Conservation (phyloP, 1,140 invertebrate genomes). For the Penaeus indicus region DNA sequence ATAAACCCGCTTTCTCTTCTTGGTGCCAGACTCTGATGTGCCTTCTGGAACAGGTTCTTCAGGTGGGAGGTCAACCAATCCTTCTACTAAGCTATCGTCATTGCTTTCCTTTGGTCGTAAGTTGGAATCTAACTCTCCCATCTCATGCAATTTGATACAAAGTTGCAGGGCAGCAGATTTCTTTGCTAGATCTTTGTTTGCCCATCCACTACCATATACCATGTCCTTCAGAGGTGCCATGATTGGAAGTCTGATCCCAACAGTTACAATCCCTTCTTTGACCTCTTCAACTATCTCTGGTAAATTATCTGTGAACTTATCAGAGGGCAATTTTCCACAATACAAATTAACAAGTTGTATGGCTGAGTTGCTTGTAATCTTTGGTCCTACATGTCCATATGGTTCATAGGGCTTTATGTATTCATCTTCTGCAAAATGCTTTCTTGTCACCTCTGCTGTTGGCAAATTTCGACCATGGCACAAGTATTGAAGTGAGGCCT, state of each 20-base stretch:
- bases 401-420: constrained; percentile 41
- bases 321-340: constrained; percentile 64
- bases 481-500: constrained; percentile 9
- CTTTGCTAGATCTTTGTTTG: constrained; percentile 59
- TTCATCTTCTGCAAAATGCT: constrained; percentile 54
- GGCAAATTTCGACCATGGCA: constrained; percentile 57
- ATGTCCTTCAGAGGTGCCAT: constrained; percentile 39
- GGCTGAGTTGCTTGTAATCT: constrained; percentile 59
- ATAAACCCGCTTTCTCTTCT: constrained; percentile 57
- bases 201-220: constrained; percentile 30
- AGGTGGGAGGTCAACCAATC: constrained; percentile 31
- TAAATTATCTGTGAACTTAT: constrained; percentile 62
- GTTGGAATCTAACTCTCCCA: constrained; percentile 52
- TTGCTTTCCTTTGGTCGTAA: constrained; percentile 38
- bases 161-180: constrained; percentile 57
- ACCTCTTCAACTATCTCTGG: constrained; percentile 31
- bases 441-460: constrained; percentile 12
- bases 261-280: not conserved
- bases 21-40: constrained; percentile 46
- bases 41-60: constrained; percentile 20
- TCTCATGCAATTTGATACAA: constrained; percentile 55
- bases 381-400: constrained; percentile 53
- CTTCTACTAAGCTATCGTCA: constrained; percentile 36
- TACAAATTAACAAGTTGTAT: constrained; percentile 60
- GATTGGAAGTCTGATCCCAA: constrained; percentile 46